Evolutionary conservation across 35 echinoderm and acorn worm genomes (phyloP), one percentile per base, ranked within the genome.

Genomic region (Ophiothrix spiculata): DNA sequence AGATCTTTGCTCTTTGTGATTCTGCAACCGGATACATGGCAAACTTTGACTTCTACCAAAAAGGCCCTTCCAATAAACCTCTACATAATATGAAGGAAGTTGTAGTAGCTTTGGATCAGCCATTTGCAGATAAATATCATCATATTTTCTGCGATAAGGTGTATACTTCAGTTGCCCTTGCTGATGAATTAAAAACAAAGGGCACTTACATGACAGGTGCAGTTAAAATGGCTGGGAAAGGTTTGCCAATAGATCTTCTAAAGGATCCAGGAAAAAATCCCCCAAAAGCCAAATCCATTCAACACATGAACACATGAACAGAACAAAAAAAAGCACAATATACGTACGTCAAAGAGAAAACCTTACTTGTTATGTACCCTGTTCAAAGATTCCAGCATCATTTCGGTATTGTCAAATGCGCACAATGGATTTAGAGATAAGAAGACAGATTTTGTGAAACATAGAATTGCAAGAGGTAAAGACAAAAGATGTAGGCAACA

Each of bases 111-210:
- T 21, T 79, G 77, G 40, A 39, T 35, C 31, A 79, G 16, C 77
- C 77, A 12, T 79, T 79, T 39, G 16, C 40, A 14, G 77, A 39
- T 15, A 32, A 14, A 31, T 83, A 83, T 40, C 80, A 83, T 2
- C 80, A 1, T n/a, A 31, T 83, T 6, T 83, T 28, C 80, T 54
- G 16, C 35, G 80, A 83, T 45, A 21, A 45, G 40, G 32, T 54
- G 0, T 83, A 54, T 45, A 83, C 80, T 28, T 54, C 39, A 28
- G 49, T 60, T 35, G 23, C 39, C 80, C 80, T 83, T n/a, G 80
- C 80, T 35, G 31, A 39, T 12, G 17, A 28, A 33, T 45, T 83
- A 15, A 38, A 21, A 31, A 25, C 41, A 25, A 23, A 83, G 28
- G 42, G 56, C 17, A 83, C 80, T 17, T 83, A 83, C 35, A 38